These are phyloP conservation scores for Myodes glareolus DNA, from an alignment of 2,113 vertebrate species.

Conservation along the genomic window DNA sequence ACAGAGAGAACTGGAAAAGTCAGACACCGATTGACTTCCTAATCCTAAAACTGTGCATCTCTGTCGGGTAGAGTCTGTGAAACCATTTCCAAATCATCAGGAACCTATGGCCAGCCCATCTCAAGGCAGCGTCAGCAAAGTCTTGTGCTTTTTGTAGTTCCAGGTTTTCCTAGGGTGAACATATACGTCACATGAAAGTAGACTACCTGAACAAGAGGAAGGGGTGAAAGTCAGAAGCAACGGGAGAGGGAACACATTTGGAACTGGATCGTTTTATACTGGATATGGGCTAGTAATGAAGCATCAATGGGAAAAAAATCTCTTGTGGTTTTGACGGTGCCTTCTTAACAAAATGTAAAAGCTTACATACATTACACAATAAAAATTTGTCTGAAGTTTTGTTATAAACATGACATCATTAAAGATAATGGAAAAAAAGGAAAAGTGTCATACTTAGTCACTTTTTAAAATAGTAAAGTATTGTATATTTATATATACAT, in stretches of 20 bases:
- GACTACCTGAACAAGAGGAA: neutral
- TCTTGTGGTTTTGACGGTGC: neutral
- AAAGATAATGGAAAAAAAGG: neutral
- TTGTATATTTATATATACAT: neutral
- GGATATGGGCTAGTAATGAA: neutral
- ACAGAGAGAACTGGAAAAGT: neutral
- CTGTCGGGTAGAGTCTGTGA: neutral
- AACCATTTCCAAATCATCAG: neutral
- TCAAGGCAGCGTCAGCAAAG: neutral
- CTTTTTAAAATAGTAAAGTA: neutral
- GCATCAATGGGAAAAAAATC: neutral
- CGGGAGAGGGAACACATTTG: too few species aligned
- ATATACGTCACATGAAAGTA: neutral
- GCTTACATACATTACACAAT: neutral
- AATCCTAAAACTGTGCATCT: neutral
- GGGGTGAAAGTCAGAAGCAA: neutral
- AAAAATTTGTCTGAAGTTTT: neutral
- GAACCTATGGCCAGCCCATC: neutral
- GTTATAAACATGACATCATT: neutral
- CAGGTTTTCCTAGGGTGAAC: neutral
- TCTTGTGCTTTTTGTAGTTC: neutral
- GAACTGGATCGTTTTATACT: neutral
- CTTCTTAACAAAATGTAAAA: conserved; percentile 28
- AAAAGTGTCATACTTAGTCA: neutral
- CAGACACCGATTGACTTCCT: neutral